A percentile compares a stretch with the other conserved stretches of the same genome.
These are phyloP conservation scores for Donacobius atricapilla DNA, from an alignment of 2,113 vertebrate genomes.

Conservation along the genomic window DNA sequence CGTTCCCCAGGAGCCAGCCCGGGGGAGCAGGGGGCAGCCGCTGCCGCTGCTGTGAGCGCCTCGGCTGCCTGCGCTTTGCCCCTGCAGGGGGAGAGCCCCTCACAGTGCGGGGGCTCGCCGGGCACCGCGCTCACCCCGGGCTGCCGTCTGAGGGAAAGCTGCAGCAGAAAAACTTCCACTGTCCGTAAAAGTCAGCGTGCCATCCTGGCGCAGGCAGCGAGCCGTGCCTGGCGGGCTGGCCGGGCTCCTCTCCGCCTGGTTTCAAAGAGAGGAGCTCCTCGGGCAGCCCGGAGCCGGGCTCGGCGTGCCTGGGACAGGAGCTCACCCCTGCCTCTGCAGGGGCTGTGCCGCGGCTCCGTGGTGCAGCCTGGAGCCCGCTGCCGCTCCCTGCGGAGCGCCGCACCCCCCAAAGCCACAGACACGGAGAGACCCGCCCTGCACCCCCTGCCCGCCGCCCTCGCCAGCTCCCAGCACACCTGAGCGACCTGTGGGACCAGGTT, in stretches of 20 bases:
- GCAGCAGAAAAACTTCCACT: not conserved
- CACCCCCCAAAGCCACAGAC: fast-evolving
- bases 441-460: not conserved
- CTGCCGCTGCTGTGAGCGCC: not conserved
- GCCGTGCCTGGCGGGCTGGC: not conserved
- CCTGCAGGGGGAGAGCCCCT: not conserved
- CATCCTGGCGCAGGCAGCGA: not conserved
- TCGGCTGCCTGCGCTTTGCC: not conserved
- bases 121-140: not conserved
- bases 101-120: not conserved
- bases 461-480: not conserved
- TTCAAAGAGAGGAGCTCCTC: not conserved
- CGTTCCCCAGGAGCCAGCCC: not conserved
- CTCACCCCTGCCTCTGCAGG: no score
- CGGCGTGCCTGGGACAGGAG: fast-evolving
- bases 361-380: not conserved
- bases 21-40: not conserved
- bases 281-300: not conserved
- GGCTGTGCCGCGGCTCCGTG: no score
- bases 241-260: not conserved
- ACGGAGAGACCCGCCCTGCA: not conserved
- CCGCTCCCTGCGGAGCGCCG: fast-evolving
- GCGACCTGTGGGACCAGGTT: not conserved
- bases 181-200: not conserved
- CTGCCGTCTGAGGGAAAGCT: not conserved